These are phyloP conservation scores for Synanthedon myopaeformis DNA, from an alignment of 2,888 invertebrate species.

Conservation along the genomic window DNA sequence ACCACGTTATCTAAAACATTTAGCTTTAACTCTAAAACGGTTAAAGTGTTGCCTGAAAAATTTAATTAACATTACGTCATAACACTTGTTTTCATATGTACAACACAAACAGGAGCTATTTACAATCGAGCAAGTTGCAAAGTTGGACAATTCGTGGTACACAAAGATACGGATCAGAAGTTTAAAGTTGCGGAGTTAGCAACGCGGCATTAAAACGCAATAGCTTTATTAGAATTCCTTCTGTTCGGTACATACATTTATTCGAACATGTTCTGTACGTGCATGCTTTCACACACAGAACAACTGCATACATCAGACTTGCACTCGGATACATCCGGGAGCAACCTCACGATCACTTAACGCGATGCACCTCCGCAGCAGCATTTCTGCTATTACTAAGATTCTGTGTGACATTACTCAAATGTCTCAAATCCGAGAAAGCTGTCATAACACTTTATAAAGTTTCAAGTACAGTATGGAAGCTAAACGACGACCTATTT, in stretches of 20 bases:
- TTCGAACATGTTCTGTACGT: conserved; percentile 17
- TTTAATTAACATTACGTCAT: background rate
- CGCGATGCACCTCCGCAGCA: no score
- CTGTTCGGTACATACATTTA: conserved; percentile 12
- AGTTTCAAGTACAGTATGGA: no score
- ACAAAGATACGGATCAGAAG: background rate
- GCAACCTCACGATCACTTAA: conserved; percentile 3
- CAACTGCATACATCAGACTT: conserved; percentile 17
- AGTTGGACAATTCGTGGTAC: background rate
- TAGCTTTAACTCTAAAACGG: background rate
- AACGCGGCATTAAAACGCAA: conserved; percentile 20
- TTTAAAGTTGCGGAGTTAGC: conserved; percentile 7
- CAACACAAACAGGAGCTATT: background rate
- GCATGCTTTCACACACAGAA: conserved; percentile 12
- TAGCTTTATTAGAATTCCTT: conserved; percentile 26
- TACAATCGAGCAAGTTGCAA: background rate
- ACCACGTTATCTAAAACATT: background rate
- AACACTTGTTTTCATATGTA: background rate
- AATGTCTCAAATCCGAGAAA: no score
- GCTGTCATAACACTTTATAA: no score
- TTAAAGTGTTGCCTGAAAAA: no score
- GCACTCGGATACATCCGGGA: conserved; percentile 33
- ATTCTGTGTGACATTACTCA: no score
- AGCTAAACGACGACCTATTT: background rate
- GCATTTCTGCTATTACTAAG: no score